These are phyloP conservation scores for Callaeas wilsoni DNA, from an alignment of 2,113 vertebrate genomes.

Conservation along the genomic window DNA sequence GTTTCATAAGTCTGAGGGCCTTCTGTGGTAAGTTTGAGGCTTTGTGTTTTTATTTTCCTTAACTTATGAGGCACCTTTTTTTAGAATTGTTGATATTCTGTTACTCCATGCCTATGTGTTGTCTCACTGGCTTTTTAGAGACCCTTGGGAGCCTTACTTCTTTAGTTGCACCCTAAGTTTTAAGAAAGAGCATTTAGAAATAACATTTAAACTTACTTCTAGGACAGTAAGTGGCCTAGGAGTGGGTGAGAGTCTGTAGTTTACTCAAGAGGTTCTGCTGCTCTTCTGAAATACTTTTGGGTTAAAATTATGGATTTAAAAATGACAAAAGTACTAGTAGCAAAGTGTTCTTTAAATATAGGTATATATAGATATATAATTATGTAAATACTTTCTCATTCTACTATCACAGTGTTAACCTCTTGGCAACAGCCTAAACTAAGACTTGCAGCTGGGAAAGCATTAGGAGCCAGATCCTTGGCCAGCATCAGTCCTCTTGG, in stretches of 20 bases:
- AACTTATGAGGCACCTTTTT: slow-evolving; percentile 71
- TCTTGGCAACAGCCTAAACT: slow-evolving; percentile 63
- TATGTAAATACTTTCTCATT: slow-evolving; percentile 50
- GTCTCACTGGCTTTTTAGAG: slow-evolving; percentile 68
- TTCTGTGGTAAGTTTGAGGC: slow-evolving; percentile 61
- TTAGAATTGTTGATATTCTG: slow-evolving; percentile 45
- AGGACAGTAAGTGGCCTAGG: slow-evolving; percentile 65
- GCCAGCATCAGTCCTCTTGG: neutral
- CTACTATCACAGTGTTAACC: slow-evolving; percentile 71
- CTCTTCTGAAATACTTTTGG: slow-evolving; percentile 58
- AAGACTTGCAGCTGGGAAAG: slow-evolving; percentile 35
- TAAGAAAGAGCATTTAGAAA: slow-evolving; percentile 50
- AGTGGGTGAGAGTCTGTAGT: slow-evolving; percentile 47
- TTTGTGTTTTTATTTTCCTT: slow-evolving; percentile 72
- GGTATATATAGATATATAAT: neutral
- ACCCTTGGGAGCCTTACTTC: slow-evolving; percentile 70
- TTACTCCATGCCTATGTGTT: slow-evolving; percentile 69
- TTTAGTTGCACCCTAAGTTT: slow-evolving; percentile 58
- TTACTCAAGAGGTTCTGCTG: slow-evolving; percentile 66
- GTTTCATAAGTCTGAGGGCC: slow-evolving; percentile 67
- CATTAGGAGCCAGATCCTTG: neutral
- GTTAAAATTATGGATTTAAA: slow-evolving; percentile 18
- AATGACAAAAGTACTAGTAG: slow-evolving; percentile 27
- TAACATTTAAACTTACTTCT: slow-evolving; percentile 66
- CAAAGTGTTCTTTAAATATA: slow-evolving; percentile 46